Evolutionary conservation across 1,140 invertebrate genomes (phyloP).

Genomic region (Zophobas morio): DNA sequence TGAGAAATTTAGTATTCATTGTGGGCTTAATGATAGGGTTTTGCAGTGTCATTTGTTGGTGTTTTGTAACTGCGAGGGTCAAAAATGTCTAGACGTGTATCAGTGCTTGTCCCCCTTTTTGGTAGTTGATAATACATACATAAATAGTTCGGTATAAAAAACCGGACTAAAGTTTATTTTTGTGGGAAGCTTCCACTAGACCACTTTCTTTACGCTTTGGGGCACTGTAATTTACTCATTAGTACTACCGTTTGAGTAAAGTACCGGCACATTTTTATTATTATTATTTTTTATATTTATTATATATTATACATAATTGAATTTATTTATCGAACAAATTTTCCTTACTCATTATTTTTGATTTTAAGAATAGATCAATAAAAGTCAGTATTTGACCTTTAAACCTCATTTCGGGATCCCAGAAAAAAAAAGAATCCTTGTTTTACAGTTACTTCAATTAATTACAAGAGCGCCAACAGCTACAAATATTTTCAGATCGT

Average conservation of each 20-base stretch:
- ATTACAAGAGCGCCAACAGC: neutral
- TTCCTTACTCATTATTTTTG: neutral
- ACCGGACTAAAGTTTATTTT: too few relatives aligned
- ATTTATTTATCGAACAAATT: neutral
- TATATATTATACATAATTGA: too few relatives aligned
- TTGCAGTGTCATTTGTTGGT: neutral
- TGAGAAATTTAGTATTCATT: neutral
- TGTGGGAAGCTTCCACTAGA: too few relatives aligned
- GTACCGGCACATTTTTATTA: too few relatives aligned
- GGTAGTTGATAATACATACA: too few relatives aligned
- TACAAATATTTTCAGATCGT: neutral
- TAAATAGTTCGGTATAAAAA: too few relatives aligned
- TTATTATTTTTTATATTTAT: too few relatives aligned
- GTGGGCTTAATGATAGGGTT: conserved; percentile 8
- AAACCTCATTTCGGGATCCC: neutral
- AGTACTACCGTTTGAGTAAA: too few relatives aligned
- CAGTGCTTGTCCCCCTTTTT: neutral
- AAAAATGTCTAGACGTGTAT: neutral
- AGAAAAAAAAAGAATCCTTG: neutral
- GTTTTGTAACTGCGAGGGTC: neutral
- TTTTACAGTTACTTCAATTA: conserved; percentile 1
- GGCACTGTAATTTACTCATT: too few relatives aligned
- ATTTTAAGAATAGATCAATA: neutral
- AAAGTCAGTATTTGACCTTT: neutral
- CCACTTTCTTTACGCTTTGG: too few relatives aligned